Conservation (phyloP, 2,797 vertebrate species). For the Miopithecus talapoin region DNA sequence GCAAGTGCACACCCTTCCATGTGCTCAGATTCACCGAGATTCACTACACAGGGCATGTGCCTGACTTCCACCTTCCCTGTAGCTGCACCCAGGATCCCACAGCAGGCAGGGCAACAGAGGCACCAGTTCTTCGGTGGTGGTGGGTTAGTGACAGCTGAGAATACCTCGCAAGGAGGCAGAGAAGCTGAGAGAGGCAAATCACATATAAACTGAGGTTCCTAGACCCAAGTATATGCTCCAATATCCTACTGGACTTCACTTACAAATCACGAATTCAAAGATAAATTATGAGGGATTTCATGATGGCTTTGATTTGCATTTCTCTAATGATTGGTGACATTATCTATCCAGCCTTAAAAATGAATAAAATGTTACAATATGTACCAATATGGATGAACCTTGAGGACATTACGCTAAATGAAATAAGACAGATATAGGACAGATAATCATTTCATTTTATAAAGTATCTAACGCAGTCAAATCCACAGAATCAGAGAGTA, state of each 20-base stretch:
- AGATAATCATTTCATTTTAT: background rate
- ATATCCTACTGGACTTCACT: background rate
- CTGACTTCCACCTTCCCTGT: background rate
- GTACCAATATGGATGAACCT: background rate
- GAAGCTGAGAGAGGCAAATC: background rate
- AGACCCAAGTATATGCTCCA: too few relatives aligned
- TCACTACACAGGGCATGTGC: background rate
- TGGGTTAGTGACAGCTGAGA: too few relatives aligned
- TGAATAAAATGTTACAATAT: background rate
- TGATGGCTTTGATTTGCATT: background rate
- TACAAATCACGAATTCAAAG: background rate
- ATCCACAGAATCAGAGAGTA: background rate
- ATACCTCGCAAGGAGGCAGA: background rate
- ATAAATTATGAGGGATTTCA: background rate
- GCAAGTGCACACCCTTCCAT: background rate
- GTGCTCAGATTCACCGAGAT: background rate
- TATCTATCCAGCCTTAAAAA: background rate
- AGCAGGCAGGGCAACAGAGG: background rate
- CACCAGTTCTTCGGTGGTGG: fast-evolving
- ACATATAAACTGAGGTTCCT: background rate
- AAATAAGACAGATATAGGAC: background rate
- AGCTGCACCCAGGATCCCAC: background rate
- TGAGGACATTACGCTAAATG: background rate
- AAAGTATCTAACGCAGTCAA: background rate
- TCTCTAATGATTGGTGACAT: background rate